A percentile compares a stretch with the other conserved stretches of the same genome.
These are phyloP conservation scores for Pterostichus niger DNA, from an alignment of 2,888 invertebrate species.

Conservation along the genomic window DNA sequence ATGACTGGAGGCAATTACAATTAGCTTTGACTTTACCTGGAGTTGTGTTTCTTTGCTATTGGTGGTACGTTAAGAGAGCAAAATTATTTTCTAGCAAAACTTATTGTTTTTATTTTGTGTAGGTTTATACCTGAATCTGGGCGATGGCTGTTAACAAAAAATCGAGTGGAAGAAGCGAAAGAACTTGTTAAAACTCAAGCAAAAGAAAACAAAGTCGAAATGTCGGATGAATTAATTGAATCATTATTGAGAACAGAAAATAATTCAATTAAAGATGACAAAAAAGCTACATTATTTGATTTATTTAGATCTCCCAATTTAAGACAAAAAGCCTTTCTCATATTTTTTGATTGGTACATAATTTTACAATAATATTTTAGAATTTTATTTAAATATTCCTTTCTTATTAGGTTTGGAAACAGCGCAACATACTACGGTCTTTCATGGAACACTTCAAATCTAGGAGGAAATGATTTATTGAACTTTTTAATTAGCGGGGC, in stretches of 20 bases:
- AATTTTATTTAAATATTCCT: conserved; percentile 51
- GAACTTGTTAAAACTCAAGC: conserved; percentile 82
- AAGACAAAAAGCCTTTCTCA: conserved; percentile 82
- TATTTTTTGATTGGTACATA: conserved; percentile 86
- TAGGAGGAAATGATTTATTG: conserved; percentile 86
- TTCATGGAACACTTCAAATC: conserved; percentile 86
- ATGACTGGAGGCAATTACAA: conserved; percentile 85
- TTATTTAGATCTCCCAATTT: conserved; percentile 83
- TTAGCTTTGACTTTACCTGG: conserved; percentile 85
- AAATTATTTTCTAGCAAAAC: neutral
- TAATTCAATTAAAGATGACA: conserved; percentile 73
- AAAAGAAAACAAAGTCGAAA: conserved; percentile 81
- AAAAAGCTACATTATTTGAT: conserved; percentile 80
- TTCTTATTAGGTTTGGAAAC: conserved; percentile 83
- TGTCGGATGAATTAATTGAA: conserved; percentile 79
- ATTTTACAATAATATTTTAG: conserved; percentile 39
- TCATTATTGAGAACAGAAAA: conserved; percentile 78
- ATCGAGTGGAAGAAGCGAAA: conserved; percentile 82
- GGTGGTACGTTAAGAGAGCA: conserved; percentile 79
- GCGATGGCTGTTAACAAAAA: conserved; percentile 85
- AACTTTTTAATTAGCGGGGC: conserved; percentile 87
- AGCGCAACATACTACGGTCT: conserved; percentile 89
- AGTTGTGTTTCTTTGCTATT: conserved; percentile 83
- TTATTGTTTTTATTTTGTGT: neutral
- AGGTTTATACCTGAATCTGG: conserved; percentile 86